A percentile compares a stretch with the other conserved stretches of the same genome.
Conservation (phyloP, 2,797 vertebrate genomes). For the Rallus crepitans region DNA sequence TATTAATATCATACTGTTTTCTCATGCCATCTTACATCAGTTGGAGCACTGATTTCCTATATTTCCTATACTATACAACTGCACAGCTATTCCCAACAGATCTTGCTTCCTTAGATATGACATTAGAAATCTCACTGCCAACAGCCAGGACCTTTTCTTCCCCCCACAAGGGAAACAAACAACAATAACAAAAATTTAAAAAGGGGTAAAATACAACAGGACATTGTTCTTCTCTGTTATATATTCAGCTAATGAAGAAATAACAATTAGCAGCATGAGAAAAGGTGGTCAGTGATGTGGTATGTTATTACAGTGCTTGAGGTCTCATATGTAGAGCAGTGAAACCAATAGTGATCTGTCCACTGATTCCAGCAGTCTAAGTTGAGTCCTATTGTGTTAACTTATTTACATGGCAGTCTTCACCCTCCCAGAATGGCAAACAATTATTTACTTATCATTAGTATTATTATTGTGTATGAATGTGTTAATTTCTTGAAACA, state of each 20-base stretch:
- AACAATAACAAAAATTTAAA: accelerated
- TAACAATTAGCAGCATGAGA: background rate
- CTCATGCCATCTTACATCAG: background rate
- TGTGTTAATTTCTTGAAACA: background rate
- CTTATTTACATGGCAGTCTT: background rate
- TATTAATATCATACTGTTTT: background rate
- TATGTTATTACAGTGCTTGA: background rate
- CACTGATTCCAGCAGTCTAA: background rate
- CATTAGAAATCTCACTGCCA: background rate
- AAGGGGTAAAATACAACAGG: background rate
- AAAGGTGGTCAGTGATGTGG: background rate
- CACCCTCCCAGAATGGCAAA: background rate
- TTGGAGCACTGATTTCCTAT: background rate
- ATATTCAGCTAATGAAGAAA: background rate
- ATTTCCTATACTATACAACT: background rate
- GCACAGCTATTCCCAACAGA: background rate
- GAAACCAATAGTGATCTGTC: background rate
- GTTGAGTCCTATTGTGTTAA: background rate
- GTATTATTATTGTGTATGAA: background rate
- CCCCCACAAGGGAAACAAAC: background rate
- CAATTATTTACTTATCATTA: background rate
- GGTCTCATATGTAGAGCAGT: background rate
- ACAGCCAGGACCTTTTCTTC: background rate
- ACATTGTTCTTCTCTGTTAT: background rate
- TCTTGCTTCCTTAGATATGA: accelerated